Evolutionary conservation across 2,888 invertebrate species (phyloP).

Genomic region (Cerastis rubricosa): DNA sequence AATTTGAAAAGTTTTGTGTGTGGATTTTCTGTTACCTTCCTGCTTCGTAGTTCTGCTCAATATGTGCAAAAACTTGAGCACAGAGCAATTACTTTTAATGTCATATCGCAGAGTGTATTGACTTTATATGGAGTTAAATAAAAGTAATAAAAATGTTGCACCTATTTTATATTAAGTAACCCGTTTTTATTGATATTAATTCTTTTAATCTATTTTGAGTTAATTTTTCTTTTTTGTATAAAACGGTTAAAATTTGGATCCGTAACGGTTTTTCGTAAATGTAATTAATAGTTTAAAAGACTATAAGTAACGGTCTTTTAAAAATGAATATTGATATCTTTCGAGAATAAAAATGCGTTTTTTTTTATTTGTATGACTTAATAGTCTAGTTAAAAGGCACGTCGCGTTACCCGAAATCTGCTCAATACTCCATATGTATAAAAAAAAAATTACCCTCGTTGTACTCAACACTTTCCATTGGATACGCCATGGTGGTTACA

Average conservation of each 20-base stretch:
- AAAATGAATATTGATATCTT: slow-evolving; percentile 7
- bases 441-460: background rate
- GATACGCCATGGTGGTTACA: slow-evolving; percentile 49
- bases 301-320: slow-evolving; percentile 1
- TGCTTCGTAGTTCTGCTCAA: background rate
- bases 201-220: background rate
- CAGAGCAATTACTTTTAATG: slow-evolving; percentile 60
- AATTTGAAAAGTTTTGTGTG: background rate
- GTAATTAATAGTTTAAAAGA: background rate
- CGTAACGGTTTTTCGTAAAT: background rate
- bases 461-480: slow-evolving; percentile 35
- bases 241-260: background rate
- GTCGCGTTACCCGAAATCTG: background rate
- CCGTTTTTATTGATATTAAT: slow-evolving; percentile 25
- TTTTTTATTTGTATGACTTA: background rate
- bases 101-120: slow-evolving; percentile 47
- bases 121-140: slow-evolving; percentile 49
- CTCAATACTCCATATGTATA: too few relatives aligned
- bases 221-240: background rate
- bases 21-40: slow-evolving; percentile 23
- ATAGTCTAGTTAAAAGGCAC: background rate
- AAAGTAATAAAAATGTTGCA: slow-evolving; percentile 37
- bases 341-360: background rate
- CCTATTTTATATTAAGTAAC: slow-evolving; percentile 18
- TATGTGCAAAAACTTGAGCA: slow-evolving; percentile 53